Percentiles rank a stretch among this genome's conserved stretches.
phyloP scores from a whole-genome alignment of 2,797 vertebrate species.

The Tokudaia muenninki region DNA sequence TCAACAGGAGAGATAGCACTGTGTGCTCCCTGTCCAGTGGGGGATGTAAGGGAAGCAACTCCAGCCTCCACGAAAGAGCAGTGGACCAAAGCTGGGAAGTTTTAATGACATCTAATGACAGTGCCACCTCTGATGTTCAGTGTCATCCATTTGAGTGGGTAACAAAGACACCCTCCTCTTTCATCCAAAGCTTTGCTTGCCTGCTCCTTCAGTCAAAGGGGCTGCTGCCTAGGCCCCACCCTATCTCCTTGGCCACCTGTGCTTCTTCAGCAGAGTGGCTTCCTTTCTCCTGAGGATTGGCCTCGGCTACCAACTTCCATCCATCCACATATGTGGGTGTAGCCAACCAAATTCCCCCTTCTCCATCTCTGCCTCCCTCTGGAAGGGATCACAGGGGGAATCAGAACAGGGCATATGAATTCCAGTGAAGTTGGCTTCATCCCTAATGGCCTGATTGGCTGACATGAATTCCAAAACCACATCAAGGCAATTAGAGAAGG shows the following conservation, averaged over 20 bases:
- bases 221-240: neutral
- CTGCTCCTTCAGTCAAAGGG: neutral
- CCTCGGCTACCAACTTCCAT: neutral
- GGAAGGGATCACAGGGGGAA: neutral
- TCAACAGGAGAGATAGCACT: neutral
- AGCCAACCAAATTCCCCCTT: neutral
- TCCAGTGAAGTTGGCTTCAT: neutral
- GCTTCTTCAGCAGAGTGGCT: neutral
- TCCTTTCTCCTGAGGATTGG: neutral
- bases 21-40: neutral
- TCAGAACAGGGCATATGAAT: neutral
- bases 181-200: neutral
- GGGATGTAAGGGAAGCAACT: neutral
- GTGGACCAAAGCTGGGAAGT: neutral
- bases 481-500: neutral
- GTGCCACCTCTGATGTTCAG: neutral
- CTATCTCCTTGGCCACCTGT: neutral
- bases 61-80: neutral
- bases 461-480: neutral
- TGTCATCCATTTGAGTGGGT: neutral
- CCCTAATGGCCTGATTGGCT: neutral
- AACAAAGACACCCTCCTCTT: neutral
- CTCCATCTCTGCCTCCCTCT: neutral
- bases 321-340: too few relatives aligned
- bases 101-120: neutral